Evolutionary conservation across 2,113 vertebrate species (phyloP).

Genomic region (Cynocephalus volans): DNA sequence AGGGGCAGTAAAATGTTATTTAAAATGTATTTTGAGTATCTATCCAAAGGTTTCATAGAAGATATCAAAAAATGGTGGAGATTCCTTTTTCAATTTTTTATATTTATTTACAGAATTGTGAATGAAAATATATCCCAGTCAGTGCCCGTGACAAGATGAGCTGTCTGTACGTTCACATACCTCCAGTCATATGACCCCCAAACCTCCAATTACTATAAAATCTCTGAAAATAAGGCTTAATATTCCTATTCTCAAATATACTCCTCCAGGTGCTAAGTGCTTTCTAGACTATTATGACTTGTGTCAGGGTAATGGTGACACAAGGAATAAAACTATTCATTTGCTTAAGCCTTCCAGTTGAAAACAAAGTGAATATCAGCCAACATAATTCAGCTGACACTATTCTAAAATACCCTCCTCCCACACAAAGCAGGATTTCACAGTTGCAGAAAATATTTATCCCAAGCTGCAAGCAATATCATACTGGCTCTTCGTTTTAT

Average conservation of each 20-base stretch:
- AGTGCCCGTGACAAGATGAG: not conserved
- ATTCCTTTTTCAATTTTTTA: not conserved
- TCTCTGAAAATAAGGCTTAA: constrained; percentile 6
- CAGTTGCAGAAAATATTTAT: constrained; percentile 73
- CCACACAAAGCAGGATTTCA: constrained; percentile 52
- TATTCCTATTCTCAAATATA: not conserved
- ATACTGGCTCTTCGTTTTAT: not conserved
- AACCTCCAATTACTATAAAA: not conserved
- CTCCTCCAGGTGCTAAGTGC: not conserved
- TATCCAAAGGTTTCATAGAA: not conserved
- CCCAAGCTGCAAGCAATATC: not conserved
- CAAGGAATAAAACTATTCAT: constrained; percentile 71
- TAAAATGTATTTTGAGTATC: not conserved
- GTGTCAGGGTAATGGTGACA: constrained; percentile 59
- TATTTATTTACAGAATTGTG: not conserved
- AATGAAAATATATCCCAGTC: not conserved
- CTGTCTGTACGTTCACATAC: not conserved
- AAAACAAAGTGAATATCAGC: constrained; percentile 74
- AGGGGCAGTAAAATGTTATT: not conserved
- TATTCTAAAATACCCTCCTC: constrained; percentile 72
- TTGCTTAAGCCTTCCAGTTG: constrained; percentile 65
- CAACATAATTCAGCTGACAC: constrained; percentile 68
- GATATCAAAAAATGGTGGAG: not conserved
- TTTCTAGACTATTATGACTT: constrained; percentile 67
- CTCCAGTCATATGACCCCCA: not conserved